Evolutionary conservation across 1,140 invertebrate genomes (phyloP), one percentile per base, ranked within the genome.

Genomic region (Anagrus nilaparvatae): DNA sequence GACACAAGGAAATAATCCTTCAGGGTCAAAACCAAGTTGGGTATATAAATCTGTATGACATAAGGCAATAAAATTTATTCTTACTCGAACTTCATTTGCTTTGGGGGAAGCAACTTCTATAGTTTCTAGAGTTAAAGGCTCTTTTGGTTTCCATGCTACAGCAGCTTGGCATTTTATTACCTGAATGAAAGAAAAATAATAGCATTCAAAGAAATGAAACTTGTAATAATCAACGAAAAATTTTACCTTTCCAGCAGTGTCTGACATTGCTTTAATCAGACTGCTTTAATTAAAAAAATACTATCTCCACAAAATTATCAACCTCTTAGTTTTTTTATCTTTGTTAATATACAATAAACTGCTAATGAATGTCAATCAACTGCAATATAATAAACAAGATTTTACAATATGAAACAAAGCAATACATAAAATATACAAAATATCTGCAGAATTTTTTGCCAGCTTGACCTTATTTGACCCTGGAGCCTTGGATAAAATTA

Each of bases 21-120:
- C 95, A 0, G 93, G 82, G 69, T 99, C 95, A 47, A 80, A 73
- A 10, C 96, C 95, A 52, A 81, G 81, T 13, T 96, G 64, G 13
- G 94, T 97, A 57, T 96, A 97, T 4, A 87, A 81, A 73, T 99
- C 96, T 0, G 96, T 99, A 58, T 99, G 96, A 61, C 96, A 99
- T n/a, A 99, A 81, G 30, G 90, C 94, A 40, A 87, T 88, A 18
- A 82, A 76, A 5, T 79, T 55, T 35, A 97, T 76, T 69, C 90
- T 81, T 9, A 92, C 71, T 38, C 84, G 73, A n/a, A 84, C 81
- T 76, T 90, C 86, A 51, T 84, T 78, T 3, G 81, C 81, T 67
- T 87, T 89, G 5, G 96, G 96, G 34, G 94, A 89, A n/a, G 79
- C 87, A 1, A 99, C 96, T 71, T 95, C 81, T 46, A 99, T 75